Base-by-base conservation (phyloP, 2,797 vertebrate genomes). In the Amniataba percoides region DNA sequence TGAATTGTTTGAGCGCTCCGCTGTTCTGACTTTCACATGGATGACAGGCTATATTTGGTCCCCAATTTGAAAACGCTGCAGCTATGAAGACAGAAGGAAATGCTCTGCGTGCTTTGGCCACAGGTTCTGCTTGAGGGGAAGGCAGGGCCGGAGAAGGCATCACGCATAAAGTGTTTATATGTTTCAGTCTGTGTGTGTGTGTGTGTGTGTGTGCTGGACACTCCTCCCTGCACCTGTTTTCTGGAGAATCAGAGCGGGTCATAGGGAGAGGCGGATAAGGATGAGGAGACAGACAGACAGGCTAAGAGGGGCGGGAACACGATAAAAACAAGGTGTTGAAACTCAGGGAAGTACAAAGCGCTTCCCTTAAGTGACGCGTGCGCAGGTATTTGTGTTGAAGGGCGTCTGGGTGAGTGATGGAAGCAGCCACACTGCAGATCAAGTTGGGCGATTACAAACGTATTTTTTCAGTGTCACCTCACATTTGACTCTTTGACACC, bases 201-300 rank as follows among this genome's bases (percentile, higher is more conserved):
- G 39, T 67, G 18, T 36, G 68, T 74, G 39, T 61, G 74, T 46
- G 74, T 27, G 34, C 40, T 48, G 70, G 85, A 85, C 77, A 87
- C 77, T 82, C 80, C 79, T 86, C 69, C 53, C 62, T 83, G 89
- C 94, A 96, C 94, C 95, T 95, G 94, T 93, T 95, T 67, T 74
- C 78, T 51, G 73, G 69, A 81, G 74, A 81, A 72, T 71, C 77
- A 69, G 66, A 79, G 74, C 78, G 82, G 84, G 74, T 31, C 42
- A 74, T 23, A 66, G n/a, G 77, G 71, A 64, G 80, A 86, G 77
- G 71, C 42, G 25, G 58, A 40, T 61, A 76, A 67, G 59, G 82
- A 87, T 25, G 16, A 78, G 58, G 67, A 78, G 69, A 63, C 58
- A 76, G 71, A 74, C 57, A 46, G 67, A 58, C 63, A 46, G 56